A percentile compares a stretch with the other conserved stretches of the same genome.
These are phyloP conservation scores for Hylomyscus alleni DNA, from an alignment of 2,797 vertebrate species.

Conservation along the genomic window DNA sequence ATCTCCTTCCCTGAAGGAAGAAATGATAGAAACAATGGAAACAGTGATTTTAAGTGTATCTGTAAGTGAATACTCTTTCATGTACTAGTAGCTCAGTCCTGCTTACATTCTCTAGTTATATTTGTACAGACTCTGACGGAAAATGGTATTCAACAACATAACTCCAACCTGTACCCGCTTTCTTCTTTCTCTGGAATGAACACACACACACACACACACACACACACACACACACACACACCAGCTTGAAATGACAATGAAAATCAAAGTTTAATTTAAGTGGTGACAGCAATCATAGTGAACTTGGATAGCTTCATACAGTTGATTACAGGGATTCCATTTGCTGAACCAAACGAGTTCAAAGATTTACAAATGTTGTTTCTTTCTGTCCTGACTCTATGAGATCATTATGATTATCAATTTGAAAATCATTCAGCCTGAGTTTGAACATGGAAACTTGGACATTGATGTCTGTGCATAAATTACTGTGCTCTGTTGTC, in stretches of 20 bases:
- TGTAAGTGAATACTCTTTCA: conserved; percentile 24
- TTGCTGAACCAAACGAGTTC: neutral
- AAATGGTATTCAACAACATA: neutral
- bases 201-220: neutral
- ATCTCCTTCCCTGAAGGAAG: conserved; percentile 22
- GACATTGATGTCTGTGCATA: neutral
- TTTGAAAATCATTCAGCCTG: neutral
- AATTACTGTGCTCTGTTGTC: neutral
- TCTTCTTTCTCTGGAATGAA: neutral
- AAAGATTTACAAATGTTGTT: neutral
- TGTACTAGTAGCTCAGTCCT: neutral
- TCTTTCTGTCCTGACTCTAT: neutral
- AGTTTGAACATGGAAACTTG: conserved; percentile 11
- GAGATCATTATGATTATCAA: neutral
- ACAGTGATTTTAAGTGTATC: neutral
- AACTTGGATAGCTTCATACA: neutral
- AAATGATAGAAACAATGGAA: conserved; percentile 16
- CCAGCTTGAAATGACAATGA: neutral
- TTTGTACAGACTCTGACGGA: neutral
- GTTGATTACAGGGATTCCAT: neutral
- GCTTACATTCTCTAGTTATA: neutral
- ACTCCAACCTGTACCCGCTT: neutral
- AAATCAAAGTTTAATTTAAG: conserved; percentile 40
- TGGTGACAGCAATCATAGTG: neutral
- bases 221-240: neutral